Evolutionary conservation across 2,113 vertebrate genomes (phyloP), one percentile per base, ranked within the genome.

Genomic region (Jaculus jaculus): DNA sequence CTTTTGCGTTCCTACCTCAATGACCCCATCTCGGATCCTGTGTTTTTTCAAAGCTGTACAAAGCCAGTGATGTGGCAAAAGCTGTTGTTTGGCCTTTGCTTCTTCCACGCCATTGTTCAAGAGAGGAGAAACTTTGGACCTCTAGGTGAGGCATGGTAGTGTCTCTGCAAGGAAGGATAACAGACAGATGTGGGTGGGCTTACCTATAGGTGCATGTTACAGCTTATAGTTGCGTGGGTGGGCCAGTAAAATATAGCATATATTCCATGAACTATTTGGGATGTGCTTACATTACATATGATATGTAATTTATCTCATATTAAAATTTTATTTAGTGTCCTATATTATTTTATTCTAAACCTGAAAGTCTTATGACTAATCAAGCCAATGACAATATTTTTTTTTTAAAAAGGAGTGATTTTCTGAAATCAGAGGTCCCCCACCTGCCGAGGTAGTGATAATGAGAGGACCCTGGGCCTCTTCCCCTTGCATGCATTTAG

Each of bases 51-150:
- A 65, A 98, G 98, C 94, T 99, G 98, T 89, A 93, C 97, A 61
- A 99, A 99, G 95, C 97, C 97, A 34, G 93, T 97, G 58, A 95
- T 98, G 63, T 99, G 99, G 98, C 99, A 99, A 95, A 99, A 99
- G 96, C 83, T 99, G 26, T 97, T 99, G 18, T 99, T 99, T 75
- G 98, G 99, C 1, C 98, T 99, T 71, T 99, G 99, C 75, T 99
- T 99, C 96, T 99, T 99, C 97, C 99, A 99, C 5, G 99, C 99
- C 77, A 85, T 99, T 6, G 99, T 99, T 42, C 99, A 99, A 96
- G 99, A 99, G 97, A 98, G 99, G 92, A 98, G 99, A 95, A 99
- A 98, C 92, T 99, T 98, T 13, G 99, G 99, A 82, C 98, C 99
- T 2, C 95, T 99, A 72, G 99, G 99, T 99, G 96, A 98, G 98